phyloP scores from a whole-genome alignment of 2,113 vertebrate species.

The Chaetops frenatus region DNA sequence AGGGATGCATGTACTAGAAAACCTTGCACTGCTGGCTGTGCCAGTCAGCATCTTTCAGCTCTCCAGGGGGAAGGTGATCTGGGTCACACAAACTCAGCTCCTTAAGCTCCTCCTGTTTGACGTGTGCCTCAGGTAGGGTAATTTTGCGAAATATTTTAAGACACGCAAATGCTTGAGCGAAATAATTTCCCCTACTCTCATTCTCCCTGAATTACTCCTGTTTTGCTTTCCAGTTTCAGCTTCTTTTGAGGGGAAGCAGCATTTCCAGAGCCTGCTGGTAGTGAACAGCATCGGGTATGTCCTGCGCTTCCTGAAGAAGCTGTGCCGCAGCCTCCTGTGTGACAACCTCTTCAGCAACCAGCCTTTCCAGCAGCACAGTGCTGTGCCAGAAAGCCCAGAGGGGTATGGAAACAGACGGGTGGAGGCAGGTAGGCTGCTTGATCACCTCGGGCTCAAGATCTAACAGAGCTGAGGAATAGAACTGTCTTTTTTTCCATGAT shows the following conservation, averaged over 20 bases:
- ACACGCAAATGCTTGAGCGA: background rate
- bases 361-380: slow-evolving; percentile 76
- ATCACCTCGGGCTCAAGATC: background rate
- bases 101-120: background rate
- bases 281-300: slow-evolving; percentile 94
- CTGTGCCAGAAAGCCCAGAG: slow-evolving; percentile 50
- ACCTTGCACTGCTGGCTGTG: background rate
- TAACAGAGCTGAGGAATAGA: background rate
- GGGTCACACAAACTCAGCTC: background rate
- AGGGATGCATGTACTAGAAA: background rate
- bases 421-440: slow-evolving; percentile 65
- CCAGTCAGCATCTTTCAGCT: background rate
- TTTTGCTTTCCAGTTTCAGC: slow-evolving; percentile 74
- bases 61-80: background rate
- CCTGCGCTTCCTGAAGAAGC: slow-evolving; percentile 92
- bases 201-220: background rate
- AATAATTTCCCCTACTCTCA: background rate
- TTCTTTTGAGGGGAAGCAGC: slow-evolving; percentile 94
- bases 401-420: slow-evolving; percentile 34
- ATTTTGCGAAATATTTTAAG: background rate
- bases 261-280: slow-evolving; percentile 86
- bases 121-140: background rate
- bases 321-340: slow-evolving; percentile 90
- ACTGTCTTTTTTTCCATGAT: background rate
- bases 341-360: slow-evolving; percentile 96